Base-by-base conservation (phyloP, 2,888 invertebrate genomes). In the Gordius sp. region DNA sequence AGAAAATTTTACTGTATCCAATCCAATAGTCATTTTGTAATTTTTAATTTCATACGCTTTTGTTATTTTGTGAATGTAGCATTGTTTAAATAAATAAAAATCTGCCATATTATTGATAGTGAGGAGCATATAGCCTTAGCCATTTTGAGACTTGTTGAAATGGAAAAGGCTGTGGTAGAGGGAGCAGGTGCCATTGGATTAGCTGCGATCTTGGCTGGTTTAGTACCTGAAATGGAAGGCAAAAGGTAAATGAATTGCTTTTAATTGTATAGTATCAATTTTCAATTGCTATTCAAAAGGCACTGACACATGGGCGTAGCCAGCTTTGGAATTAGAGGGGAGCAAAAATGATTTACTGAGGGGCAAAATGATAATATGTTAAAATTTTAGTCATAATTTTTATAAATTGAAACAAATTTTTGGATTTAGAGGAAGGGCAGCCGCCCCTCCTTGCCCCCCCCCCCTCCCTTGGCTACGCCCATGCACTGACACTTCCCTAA, bases 91-190 rank as follows among this genome's bases (percentile, higher is more conserved):
- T 59, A 52, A 20, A 24, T 52, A 13, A 8, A 27, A 25, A 41
- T 16, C 20, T 57, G n/a, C n/a, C n/a, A n/a, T n/a, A n/a, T n/a
- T n/a, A n/a, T n/a, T n/a, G n/a, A 41, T 28, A 59, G 69, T 60
- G 73, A 73, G 62, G 71, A 72, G 60, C 66, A 63, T 60, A 72
- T 74, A 47, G 73, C 73, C 16, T 60, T 73, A 61, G 67, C 72
- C 18, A 73, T 73, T 60, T 64, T 73, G 58, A 63, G 73, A 18
- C 63, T 73, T 25, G 62, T 74, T 24, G 74, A 84, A 66, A 74
- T 78, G 61, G 83, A 84, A 68, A 84, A 85, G 67, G 81, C 80
- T 63, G 82, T 86, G 16, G 82, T 85, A 23, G 86, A 86, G 67
- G 86, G 86, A 1, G 85, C 83, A 1, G 86, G 85, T 0, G 85